These are phyloP conservation scores for Polypterus bichir DNA, from an alignment of 2,113 vertebrate species.

Conservation along the genomic window DNA sequence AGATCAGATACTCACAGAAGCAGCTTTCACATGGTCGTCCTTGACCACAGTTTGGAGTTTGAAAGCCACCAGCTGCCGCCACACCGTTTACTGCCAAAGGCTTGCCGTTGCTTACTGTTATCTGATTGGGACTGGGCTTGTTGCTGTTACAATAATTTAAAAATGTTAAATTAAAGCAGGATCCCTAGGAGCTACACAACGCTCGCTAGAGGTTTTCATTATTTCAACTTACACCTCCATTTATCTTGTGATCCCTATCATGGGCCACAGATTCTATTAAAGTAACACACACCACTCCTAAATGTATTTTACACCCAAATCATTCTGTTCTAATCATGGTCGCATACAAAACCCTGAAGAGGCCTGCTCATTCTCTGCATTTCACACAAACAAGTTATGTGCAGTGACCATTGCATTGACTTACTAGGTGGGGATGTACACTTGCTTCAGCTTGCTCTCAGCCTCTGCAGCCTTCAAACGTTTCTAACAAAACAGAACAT, in stretches of 20 bases:
- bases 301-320: no score
- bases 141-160: slow-evolving; percentile 59
- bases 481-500: slow-evolving; percentile 60
- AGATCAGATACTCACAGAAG: slow-evolving; percentile 63
- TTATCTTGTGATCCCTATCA: no score
- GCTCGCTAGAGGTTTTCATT: neutral
- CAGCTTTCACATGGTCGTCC: slow-evolving; percentile 90
- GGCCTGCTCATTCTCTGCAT: no score
- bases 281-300: no score
- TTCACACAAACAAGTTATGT: no score
- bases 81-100: slow-evolving; percentile 82
- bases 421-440: slow-evolving; percentile 98
- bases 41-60: slow-evolving; percentile 50
- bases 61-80: slow-evolving; percentile 58
- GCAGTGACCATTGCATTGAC: slow-evolving; percentile 30
- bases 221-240: neutral
- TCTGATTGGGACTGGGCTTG: slow-evolving; percentile 96
- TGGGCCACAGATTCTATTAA: no score
- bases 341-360: no score
- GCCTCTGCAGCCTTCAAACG: slow-evolving; percentile 92
- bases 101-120: slow-evolving; percentile 80
- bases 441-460: slow-evolving; percentile 95
- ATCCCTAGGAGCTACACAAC: neutral
- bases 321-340: no score
- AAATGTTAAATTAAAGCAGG: neutral